A percentile compares a stretch with the other conserved stretches of the same genome.
Conservation (phyloP, 2,113 vertebrate genomes). For the Hyaena hyaena region DNA sequence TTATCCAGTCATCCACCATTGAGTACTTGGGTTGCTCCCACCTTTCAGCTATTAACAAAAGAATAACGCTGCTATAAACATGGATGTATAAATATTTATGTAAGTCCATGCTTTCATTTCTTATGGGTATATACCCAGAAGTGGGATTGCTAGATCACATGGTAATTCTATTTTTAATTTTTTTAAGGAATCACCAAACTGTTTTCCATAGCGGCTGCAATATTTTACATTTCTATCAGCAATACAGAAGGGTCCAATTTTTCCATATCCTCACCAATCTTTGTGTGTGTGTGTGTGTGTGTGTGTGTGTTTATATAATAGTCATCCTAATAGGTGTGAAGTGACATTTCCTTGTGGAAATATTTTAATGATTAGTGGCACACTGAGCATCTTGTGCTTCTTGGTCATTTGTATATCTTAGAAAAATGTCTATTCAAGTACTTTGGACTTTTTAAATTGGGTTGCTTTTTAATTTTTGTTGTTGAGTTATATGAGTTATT, state of each 20-base stretch:
- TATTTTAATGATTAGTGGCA: neutral
- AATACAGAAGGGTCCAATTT: neutral
- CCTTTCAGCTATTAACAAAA: neutral
- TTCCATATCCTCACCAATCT: neutral
- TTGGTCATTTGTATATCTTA: neutral
- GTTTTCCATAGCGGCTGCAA: conserved; percentile 2
- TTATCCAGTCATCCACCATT: neutral
- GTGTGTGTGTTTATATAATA: neutral
- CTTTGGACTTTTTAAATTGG: conserved; percentile 9
- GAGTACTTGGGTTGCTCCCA: neutral
- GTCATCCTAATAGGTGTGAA: neutral
- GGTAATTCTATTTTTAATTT: conserved; percentile 47
- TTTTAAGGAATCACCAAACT: conserved; percentile 1
- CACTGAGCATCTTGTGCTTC: neutral
- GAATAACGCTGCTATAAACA: neutral
- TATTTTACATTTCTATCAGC: neutral
- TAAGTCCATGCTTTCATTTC: neutral
- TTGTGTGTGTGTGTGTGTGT: neutral
- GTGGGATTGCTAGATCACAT: conserved; percentile 19
- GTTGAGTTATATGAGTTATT: conserved; percentile 16
- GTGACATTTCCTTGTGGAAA: neutral
- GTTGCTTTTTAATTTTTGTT: neutral
- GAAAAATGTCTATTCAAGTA: conserved; percentile 22
- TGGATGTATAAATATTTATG: neutral
- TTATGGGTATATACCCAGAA: neutral